Conservation (phyloP, 2,113 vertebrate species). For the Hippopotamus amphibius region DNA sequence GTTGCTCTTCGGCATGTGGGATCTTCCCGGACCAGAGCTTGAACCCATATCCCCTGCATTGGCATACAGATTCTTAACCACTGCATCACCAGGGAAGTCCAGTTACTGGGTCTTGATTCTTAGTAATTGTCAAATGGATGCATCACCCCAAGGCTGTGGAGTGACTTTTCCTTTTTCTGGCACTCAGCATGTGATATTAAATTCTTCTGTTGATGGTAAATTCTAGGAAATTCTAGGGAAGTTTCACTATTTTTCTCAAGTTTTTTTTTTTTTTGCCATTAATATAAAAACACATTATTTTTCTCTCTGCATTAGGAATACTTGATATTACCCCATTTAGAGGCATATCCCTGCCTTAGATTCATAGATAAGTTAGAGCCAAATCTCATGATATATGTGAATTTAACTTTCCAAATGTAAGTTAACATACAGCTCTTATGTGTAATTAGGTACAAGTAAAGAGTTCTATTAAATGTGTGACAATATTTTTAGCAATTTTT, state of each 20-base stretch:
- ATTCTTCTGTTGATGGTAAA: neutral
- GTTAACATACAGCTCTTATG: neutral
- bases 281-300: neutral
- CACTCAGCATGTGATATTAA: neutral
- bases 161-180: neutral
- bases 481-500: slow-evolving; percentile 38
- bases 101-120: neutral
- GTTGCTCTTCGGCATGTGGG: too few species aligned
- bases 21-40: too few species aligned
- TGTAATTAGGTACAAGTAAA: neutral
- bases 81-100: too few species aligned
- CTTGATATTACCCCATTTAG: neutral
- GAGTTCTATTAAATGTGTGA: neutral
- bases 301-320: neutral
- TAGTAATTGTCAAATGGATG: neutral
- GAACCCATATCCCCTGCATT: too few species aligned
- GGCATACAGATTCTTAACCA: too few species aligned
- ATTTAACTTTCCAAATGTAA: neutral
- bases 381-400: neutral
- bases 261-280: neutral
- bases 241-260: neutral
- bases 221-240: neutral
- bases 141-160: neutral
- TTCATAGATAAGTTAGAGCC: slow-evolving; percentile 49
- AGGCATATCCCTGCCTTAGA: neutral